Base-by-base conservation (phyloP, 2,113 vertebrate species). In the Octodon degus region DNA sequence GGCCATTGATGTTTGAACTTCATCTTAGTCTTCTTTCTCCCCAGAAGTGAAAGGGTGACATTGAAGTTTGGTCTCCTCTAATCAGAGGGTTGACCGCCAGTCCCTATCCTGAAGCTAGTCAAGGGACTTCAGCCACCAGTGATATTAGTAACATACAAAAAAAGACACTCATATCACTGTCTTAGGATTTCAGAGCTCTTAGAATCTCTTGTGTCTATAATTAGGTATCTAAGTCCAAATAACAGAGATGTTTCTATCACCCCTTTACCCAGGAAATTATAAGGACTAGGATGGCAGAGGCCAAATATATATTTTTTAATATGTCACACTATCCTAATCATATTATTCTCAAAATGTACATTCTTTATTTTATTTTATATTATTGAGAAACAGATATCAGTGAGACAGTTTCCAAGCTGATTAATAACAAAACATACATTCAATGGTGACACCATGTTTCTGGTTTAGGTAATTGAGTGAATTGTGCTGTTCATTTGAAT, bases 391-490 rank as follows among this genome's bases (percentile, higher is more conserved):
- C 43, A 43, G 43, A 43, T 43, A 43, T 43, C 43, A 43, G 43
- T 43, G 43, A 43, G 43, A 43, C 43, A 43, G 43, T 43, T 43
- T 43, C 43, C 43, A 43, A 43, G 43, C 43, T 43, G 43, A 43
- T 43, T 43, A 43, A 43, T 43, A 43, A 43, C 19, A 92, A 27
- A 76, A 47, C 25, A 86, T 89, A 40, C 32, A 32, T 34, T 81
- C 70, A 94, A 53, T 10, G 43, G 20, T 17, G 5, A 94, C 20
- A 86, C 58, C 40, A 17, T 67, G 34, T 94, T 86, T 92, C 67
- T 96, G 89, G 50, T 79, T 55, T 92, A 68, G 47, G 67, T 92
- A 74, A 37, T 62, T 86, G 53, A 37, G 22, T 91, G 17, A 86
- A 50, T 86, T 22, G 43, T 86, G 11, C 50, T 53, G 17, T 89